A percentile compares a stretch with the other conserved stretches of the same genome.
phyloP scores from a whole-genome alignment of 2,113 vertebrate species.

The Sula dactylatra region DNA sequence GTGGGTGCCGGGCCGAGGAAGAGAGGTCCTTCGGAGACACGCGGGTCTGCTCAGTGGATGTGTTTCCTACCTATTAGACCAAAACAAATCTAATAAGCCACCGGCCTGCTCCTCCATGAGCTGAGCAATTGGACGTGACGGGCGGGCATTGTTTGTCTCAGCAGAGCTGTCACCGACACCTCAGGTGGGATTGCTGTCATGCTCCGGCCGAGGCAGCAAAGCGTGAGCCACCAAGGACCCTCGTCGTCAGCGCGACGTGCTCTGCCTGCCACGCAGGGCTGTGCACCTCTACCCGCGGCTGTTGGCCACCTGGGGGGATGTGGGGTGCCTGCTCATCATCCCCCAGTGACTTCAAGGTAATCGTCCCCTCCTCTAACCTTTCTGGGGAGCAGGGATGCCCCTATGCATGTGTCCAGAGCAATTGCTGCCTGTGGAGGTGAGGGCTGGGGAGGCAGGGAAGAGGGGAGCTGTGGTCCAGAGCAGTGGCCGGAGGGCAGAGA shows the following conservation, averaged over 20 bases:
- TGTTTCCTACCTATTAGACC: background rate
- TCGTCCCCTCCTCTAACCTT: accelerated
- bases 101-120: background rate
- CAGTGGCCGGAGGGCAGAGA: background rate
- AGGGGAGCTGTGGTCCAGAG: background rate
- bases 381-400: background rate
- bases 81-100: background rate
- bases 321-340: background rate
- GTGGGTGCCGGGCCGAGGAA: accelerated
- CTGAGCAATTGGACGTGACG: background rate
- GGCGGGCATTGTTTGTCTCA: background rate
- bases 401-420: background rate
- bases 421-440: background rate
- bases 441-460: background rate
- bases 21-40: background rate
- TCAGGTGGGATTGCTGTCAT: background rate
- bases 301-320: background rate
- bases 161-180: background rate
- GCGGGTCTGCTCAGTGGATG: background rate
- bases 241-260: background rate
- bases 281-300: background rate
- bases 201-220: background rate
- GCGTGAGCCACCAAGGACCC: background rate
- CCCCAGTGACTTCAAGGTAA: background rate
- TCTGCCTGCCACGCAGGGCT: background rate